phyloP scores from a whole-genome alignment of 2,113 vertebrate species.

The Paramisgurnus dabryanus region DNA sequence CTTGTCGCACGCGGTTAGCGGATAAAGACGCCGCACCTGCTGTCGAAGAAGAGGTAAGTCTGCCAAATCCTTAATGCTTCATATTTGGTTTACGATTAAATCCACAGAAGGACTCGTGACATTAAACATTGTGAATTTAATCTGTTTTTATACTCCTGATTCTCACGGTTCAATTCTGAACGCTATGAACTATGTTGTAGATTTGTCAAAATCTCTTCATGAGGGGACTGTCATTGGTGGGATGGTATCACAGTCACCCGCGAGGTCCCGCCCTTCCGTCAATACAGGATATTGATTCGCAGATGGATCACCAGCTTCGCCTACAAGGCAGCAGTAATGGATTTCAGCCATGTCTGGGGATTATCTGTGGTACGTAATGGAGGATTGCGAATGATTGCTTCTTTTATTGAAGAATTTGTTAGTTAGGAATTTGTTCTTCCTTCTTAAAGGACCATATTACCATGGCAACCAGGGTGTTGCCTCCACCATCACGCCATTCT shows the following conservation, averaged over 20 bases:
- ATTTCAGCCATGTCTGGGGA: slow-evolving; percentile 94
- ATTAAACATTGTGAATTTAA: no score
- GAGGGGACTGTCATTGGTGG: slow-evolving; percentile 90
- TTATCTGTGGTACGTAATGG: slow-evolving; percentile 85
- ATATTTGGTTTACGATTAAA: background rate
- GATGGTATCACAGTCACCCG: slow-evolving; percentile 98
- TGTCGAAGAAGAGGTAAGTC: slow-evolving; percentile 87
- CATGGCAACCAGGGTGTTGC: slow-evolving; percentile 86
- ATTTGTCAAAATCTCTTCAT: slow-evolving; percentile 95
- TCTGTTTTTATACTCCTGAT: no score
- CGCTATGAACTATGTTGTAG: slow-evolving; percentile 64
- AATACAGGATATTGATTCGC: slow-evolving; percentile 91
- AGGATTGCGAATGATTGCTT: no score
- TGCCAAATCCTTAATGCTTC: background rate
- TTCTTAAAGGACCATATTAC: slow-evolving; percentile 86
- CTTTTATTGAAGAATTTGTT: background rate
- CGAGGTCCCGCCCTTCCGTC: slow-evolving; percentile 87
- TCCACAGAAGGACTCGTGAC: no score
- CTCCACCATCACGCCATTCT: slow-evolving; percentile 92
- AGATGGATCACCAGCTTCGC: slow-evolving; percentile 96
- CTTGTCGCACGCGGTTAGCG: slow-evolving; percentile 86
- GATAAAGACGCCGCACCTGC: slow-evolving; percentile 79
- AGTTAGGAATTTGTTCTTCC: background rate
- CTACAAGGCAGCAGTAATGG: slow-evolving; percentile 91
- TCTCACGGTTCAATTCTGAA: background rate